Evolutionary conservation across 1,140 invertebrate species (phyloP).

Genomic region (Aphis craccivora): DNA sequence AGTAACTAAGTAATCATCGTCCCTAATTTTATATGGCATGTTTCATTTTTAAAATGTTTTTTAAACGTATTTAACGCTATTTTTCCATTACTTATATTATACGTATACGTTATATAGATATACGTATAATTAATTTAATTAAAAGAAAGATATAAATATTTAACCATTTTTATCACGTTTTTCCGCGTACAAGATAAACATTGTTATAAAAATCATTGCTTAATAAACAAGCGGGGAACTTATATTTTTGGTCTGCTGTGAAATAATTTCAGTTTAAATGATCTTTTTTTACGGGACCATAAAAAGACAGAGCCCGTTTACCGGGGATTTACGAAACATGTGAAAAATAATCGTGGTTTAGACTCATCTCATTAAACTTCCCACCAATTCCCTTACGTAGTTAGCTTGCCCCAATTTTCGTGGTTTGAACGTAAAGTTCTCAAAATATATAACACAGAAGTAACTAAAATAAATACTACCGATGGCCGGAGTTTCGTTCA

Average conservation of each 20-base stretch:
- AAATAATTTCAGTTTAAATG: slow-evolving; percentile 2
- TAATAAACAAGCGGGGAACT: background rate
- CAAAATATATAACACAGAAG: background rate
- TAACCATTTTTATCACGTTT: background rate
- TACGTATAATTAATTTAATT: background rate
- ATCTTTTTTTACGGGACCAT: background rate
- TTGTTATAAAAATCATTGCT: background rate
- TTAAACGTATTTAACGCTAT: background rate
- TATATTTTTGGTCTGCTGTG: too few species aligned
- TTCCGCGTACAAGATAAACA: background rate
- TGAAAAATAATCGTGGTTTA: slow-evolving; percentile 26
- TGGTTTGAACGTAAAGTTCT: background rate
- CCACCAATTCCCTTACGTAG: too few species aligned
- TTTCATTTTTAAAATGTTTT: too few species aligned
- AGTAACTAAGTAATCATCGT: too few species aligned
- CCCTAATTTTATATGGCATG: too few species aligned
- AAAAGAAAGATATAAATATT: background rate
- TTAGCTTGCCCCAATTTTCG: background rate
- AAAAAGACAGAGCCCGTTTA: background rate
- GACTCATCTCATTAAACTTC: background rate
- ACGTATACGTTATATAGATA: too few species aligned
- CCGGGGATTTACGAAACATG: background rate
- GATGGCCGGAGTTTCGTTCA: background rate
- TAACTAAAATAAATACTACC: background rate
- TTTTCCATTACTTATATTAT: background rate